Percentiles rank a stretch among this genome's conserved stretches.
phyloP scores from a whole-genome alignment of 2,113 vertebrate genomes.

The Heterotilapia buettikoferi region DNA sequence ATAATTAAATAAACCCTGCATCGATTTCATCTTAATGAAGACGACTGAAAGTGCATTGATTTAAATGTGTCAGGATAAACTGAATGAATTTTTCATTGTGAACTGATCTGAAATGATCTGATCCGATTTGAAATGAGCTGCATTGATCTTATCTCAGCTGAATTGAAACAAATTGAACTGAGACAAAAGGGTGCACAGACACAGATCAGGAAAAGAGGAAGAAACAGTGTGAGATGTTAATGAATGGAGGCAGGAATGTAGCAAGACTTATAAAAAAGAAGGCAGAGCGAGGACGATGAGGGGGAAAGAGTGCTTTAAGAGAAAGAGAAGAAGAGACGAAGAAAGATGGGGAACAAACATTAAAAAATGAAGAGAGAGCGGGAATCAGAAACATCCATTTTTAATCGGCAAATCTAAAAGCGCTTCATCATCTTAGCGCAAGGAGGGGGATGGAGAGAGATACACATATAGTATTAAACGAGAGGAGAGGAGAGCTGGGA shows the following conservation, averaged over 20 bases:
- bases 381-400: conserved; percentile 53
- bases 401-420: conserved; percentile 58
- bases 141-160: conserved; percentile 3
- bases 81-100: not conserved
- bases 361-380: conserved; percentile 10
- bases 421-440: conserved; percentile 48
- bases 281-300: not conserved
- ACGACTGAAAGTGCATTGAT: not conserved
- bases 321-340: not conserved
- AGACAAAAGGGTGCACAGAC: not conserved
- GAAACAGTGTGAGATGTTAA: not conserved
- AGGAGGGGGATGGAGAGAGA: not conserved
- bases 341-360: not conserved
- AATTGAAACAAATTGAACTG: not conserved
- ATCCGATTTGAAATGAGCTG: not conserved
- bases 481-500: not conserved
- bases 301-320: not conserved
- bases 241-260: conserved; percentile 20
- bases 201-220: not conserved
- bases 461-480: not conserved
- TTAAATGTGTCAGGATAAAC: not conserved
- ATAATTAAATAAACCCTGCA: not conserved
- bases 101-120: not conserved
- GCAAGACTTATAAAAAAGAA: not conserved
- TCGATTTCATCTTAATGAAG: not conserved